Evolutionary conservation across 92 coral and sea anemone genomes (phyloP).

Genomic region (Paragorgia papillata): DNA sequence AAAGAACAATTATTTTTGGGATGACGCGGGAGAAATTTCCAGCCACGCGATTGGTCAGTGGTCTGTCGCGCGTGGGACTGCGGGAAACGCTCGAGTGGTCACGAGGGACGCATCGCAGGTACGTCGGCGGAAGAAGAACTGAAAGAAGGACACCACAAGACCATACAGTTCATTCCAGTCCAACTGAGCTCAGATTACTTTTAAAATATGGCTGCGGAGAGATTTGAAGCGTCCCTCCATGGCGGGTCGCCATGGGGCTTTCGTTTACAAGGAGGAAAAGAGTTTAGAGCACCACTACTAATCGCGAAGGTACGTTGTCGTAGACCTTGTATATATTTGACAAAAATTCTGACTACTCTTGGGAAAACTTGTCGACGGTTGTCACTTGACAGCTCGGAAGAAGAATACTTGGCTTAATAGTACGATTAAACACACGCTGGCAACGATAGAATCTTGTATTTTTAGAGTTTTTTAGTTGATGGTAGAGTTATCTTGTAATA

Average conservation of each 20-base stretch:
- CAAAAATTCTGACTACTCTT: not conserved
- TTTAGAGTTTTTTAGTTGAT: too few relatives aligned
- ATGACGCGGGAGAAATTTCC: conserved; percentile 47
- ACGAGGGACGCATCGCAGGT: conserved; percentile 5
- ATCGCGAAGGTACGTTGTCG: conserved; percentile 87
- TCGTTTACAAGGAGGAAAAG: conserved; percentile 94
- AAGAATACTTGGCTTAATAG: conserved; percentile 1
- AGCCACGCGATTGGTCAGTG: conserved; percentile 15
- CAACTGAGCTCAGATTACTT: not conserved
- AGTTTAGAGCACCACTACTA: conserved; percentile 91
- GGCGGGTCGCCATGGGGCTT: conserved; percentile 99
- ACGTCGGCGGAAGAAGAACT: conserved; percentile 12
- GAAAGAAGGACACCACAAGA: not conserved
- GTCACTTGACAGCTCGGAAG: conserved; percentile 7
- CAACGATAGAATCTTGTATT: conserved; percentile 24
- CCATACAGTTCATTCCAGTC: too few relatives aligned
- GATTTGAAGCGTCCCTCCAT: conserved; percentile 75
- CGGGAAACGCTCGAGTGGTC: not conserved
- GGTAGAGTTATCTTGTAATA: not conserved
- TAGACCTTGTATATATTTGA: too few relatives aligned
- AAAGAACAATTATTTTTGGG: too few relatives aligned
- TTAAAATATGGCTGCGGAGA: conserved; percentile 57
- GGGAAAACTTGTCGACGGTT: not conserved
- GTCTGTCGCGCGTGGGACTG: conserved; percentile 22
- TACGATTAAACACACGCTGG: not conserved